Evolutionary conservation across 2,113 vertebrate species (phyloP), one percentile per base, ranked within the genome.

Genomic region (Dromas ardeola): DNA sequence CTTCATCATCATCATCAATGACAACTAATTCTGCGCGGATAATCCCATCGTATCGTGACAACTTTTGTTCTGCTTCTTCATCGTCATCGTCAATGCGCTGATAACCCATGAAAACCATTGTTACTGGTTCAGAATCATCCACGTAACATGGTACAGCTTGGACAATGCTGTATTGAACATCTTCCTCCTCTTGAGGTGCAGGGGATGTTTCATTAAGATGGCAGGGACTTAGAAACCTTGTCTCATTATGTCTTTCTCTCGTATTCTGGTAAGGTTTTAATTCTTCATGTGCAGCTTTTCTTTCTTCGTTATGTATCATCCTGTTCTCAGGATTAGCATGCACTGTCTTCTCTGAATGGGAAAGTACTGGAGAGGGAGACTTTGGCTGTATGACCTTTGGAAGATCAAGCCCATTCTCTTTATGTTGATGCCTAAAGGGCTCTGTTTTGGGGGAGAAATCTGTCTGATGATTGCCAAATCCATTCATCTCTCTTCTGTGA

Each of bases 91-190:
- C 98, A 30, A 98, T 93, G 3, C 98, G 98, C 93, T 99, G 98
- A n/a, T 99, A 99, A 14, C 99, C 99, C 99, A 99, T 99, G 97
- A 99, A 99, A 86, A 99, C 98, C 99, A 99, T 99, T 0, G 99
- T 99, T 53, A 99, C 97, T 0, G 99, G 98, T 56, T 98, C 97
- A 2, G 97, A 95, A 15, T 98, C 97, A 36, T 98, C 97, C 67
- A 97, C 62, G 0, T 98, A 97, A 16, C 98, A 95, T 36, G 99
- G 98, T 30, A 98, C 88, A 34, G 97, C 96, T 81, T 98, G 98
- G 27, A 98, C 93, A 3, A 98, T 8, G 26, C 93, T 98, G 36
- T 98, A 97, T 13, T 91, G 97, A n/a, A 97, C 63, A 14, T 98
- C 98, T 58, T 98, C 98, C 34, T 98, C 96, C 15, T 97, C 89